Evolutionary conservation across 2,888 invertebrate genomes (phyloP), one percentile per base, ranked within the genome.

Genomic region (Theristus sp.): DNA sequence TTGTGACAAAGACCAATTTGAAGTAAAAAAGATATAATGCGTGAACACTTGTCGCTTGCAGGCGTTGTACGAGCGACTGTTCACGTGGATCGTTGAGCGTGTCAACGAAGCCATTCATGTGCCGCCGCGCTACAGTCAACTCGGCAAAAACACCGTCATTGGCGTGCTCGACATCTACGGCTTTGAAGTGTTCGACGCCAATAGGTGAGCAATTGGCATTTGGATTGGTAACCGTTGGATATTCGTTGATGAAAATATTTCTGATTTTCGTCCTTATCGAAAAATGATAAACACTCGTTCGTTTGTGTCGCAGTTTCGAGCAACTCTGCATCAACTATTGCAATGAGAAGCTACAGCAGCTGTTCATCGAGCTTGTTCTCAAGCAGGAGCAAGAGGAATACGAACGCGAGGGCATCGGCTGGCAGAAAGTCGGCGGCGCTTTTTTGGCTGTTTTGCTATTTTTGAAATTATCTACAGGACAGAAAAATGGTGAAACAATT

Each of bases 241-340:
- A n/a, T n/a, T n/a, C n/a, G n/a, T 38, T 38, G n/a, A n/a, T n/a
- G n/a, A n/a, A n/a, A n/a, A n/a, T n/a, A n/a, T n/a, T n/a, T n/a
- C n/a, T n/a, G n/a, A n/a, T n/a, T n/a, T n/a, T n/a, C n/a, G n/a
- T n/a, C n/a, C n/a, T n/a, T n/a, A n/a, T n/a, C n/a, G n/a, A n/a
- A n/a, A n/a, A n/a, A n/a, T n/a, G n/a, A n/a, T n/a, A n/a, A n/a
- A n/a, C n/a, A n/a, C n/a, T n/a, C n/a, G n/a, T n/a, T n/a, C n/a
- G n/a, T n/a, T n/a, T n/a, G n/a, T n/a, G n/a, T 69, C 72, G 58
- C 68, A 80, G 79, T 65, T 80, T 96, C 77, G 96, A 96, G 76
- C 96, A 96, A 78, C 90, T 96, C 77, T 96, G 94, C 76, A 96
- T 96, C 73, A 96, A 96, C 78, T 96, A 94, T 77, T 96, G 94